Base-by-base conservation (phyloP, 2,113 vertebrate genomes). In the Perca fluviatilis region DNA sequence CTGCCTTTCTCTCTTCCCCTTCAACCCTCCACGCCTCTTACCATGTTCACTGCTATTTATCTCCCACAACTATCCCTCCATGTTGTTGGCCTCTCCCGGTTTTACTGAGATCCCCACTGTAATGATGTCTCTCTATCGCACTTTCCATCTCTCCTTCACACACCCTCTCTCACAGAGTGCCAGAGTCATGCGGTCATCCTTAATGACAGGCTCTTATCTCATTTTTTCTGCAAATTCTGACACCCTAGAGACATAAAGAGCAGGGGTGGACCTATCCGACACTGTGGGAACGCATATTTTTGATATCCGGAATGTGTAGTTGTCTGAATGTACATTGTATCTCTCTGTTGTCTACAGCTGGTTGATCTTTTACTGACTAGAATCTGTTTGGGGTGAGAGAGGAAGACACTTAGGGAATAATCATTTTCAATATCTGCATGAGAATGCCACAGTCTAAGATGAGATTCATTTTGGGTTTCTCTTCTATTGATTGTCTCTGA, bases 341-440 rank as follows among this genome's bases (percentile, higher is more conserved):
- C 57, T 73, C 63, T 62, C 71, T 60, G 30, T 58, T 50, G 76
- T 82, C 73, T 79, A 1, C 75, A 89, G 79, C 73, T 46, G 30
- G 23, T 67, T 64, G 46, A 74, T 57, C 53, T 84, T 62, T 83
- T 46, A 81, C 58, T 69, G 49, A 80, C 56, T 75, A 43, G 10
- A 53, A 84, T 85, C 66, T 84, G 66, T 85, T 84, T 86, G 61
- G 61, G 65, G 80, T 54, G 57, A 87, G n/a, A 33, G 33, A 54
- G 30, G 58, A 75, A 77, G 27, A 62, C 75, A 69, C 23, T 77
- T 65, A 14, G 77, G 76, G 66, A 81, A 73, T 86, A 86, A 88
- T 93, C 87, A 90, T 87, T 69, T 54, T 40, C n/a, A 1, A 50
- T 50, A 86, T 91, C 88, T 90, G 84, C 82, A 91, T 89, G 80